Evolutionary conservation across 1,140 invertebrate species (phyloP).

Genomic region (Pararge aegeria): DNA sequence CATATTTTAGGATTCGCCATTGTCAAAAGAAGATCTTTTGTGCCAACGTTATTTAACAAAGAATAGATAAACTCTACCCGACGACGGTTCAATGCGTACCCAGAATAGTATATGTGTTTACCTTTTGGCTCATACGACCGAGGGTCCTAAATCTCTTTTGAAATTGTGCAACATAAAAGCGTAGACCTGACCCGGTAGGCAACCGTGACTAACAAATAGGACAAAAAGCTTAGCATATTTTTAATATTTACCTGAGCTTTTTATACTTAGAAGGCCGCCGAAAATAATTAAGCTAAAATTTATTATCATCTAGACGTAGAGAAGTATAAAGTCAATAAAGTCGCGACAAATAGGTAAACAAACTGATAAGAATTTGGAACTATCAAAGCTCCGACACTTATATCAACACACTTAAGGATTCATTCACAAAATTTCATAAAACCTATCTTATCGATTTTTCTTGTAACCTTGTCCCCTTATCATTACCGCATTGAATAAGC

Average conservation of each 20-base stretch:
- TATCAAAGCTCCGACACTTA: slow-evolving; percentile 51
- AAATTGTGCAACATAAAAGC: slow-evolving; percentile 72
- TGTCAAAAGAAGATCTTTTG: slow-evolving; percentile 61
- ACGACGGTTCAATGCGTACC: slow-evolving; percentile 64
- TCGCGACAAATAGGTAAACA: slow-evolving; percentile 62
- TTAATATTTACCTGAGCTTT: slow-evolving; percentile 50
- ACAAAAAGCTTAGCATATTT: slow-evolving; percentile 49
- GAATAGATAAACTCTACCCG: slow-evolving; percentile 60
- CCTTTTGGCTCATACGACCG: slow-evolving; percentile 63
- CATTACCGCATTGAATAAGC: slow-evolving; percentile 1
- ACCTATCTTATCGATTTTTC: slow-evolving; percentile 35
- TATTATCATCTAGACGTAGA: not conserved
- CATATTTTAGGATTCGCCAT: slow-evolving; percentile 62
- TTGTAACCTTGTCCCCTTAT: slow-evolving; percentile 33
- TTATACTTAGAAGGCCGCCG: slow-evolving; percentile 6
- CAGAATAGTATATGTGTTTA: slow-evolving; percentile 70
- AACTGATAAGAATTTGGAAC: slow-evolving; percentile 55
- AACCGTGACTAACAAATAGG: slow-evolving; percentile 66
- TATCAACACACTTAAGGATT: slow-evolving; percentile 48
- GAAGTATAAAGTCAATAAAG: slow-evolving; percentile 39
- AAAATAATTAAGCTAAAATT: slow-evolving; percentile 21
- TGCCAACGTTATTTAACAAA: slow-evolving; percentile 61
- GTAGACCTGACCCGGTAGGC: slow-evolving; percentile 56
- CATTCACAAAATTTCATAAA: slow-evolving; percentile 46
- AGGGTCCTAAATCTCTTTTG: slow-evolving; percentile 55